phyloP scores from a whole-genome alignment of 1,140 invertebrate genomes.

The Glossosoma conforme region DNA sequence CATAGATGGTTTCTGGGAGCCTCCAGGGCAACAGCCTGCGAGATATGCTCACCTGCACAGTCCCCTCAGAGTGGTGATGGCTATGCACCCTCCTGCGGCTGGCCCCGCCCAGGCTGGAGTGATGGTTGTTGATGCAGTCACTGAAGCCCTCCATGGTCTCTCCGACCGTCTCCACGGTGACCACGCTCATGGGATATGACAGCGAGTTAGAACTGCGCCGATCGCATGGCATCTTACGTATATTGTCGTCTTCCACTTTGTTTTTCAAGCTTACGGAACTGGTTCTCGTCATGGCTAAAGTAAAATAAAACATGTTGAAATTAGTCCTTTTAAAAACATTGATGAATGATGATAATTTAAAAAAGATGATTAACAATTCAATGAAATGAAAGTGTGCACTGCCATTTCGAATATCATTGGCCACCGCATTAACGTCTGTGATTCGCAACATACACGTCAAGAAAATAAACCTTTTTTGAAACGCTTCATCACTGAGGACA shows the following conservation, averaged over 20 bases:
- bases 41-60: slow-evolving; percentile 24
- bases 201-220: neutral
- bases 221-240: slow-evolving; percentile 11
- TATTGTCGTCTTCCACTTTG: slow-evolving; percentile 25
- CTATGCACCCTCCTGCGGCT: slow-evolving; percentile 38
- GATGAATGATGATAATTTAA: too few relatives aligned
- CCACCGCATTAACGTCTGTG: too few relatives aligned
- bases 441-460: too few relatives aligned
- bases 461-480: too few relatives aligned
- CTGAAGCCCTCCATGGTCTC: slow-evolving; percentile 34
- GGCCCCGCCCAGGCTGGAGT: slow-evolving; percentile 33
- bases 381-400: too few relatives aligned
- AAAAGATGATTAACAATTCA: too few relatives aligned
- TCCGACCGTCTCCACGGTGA: slow-evolving; percentile 36
- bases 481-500: too few relatives aligned
- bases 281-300: slow-evolving; percentile 43
- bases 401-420: too few relatives aligned
- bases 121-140: slow-evolving; percentile 48
- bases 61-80: slow-evolving; percentile 31
- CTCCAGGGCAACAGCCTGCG: too few relatives aligned
- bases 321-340: slow-evolving; percentile 1
- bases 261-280: slow-evolving; percentile 41
- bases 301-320: slow-evolving; percentile 7
- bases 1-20: too few relatives aligned
- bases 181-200: slow-evolving; percentile 38